Conservation (phyloP, 1,140 invertebrate species). For the Formica selysi region DNA sequence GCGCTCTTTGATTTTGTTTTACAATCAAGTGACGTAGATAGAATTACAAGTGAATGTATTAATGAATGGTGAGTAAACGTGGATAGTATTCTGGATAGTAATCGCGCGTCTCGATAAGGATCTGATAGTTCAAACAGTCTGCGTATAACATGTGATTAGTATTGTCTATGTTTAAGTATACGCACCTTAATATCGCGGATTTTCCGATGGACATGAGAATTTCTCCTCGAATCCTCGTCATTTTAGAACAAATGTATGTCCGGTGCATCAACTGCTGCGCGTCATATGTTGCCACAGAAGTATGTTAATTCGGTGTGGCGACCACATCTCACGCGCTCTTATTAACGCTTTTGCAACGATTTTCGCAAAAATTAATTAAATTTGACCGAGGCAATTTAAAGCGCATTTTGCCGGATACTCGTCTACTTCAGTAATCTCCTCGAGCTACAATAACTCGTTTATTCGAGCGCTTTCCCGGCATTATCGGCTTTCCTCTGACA, state of each 20-base stretch:
- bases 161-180: neutral
- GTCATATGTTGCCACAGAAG: neutral
- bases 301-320: conserved; percentile 21
- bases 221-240: conserved; percentile 35
- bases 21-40: conserved; percentile 24
- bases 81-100: neutral
- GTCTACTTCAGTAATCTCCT: conserved; percentile 12
- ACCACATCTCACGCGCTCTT: neutral
- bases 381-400: neutral
- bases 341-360: neutral
- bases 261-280: conserved; percentile 1
- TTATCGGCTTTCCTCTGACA: conserved; percentile 30
- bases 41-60: conserved; percentile 27
- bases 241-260: conserved; percentile 36
- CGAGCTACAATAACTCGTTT: neutral
- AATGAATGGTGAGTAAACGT: conserved; percentile 36
- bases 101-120: neutral
- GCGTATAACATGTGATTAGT: conserved; percentile 43
- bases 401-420: neutral
- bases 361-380: conserved; percentile 4
- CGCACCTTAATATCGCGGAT: neutral
- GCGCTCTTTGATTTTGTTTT: conserved; percentile 13
- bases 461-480: conserved; percentile 21
- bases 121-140: conserved; percentile 6
- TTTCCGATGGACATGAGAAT: conserved; percentile 3